These are phyloP conservation scores for Drosophila ambigua DNA, from an alignment of 1,140 invertebrate species.

Conservation along the genomic window DNA sequence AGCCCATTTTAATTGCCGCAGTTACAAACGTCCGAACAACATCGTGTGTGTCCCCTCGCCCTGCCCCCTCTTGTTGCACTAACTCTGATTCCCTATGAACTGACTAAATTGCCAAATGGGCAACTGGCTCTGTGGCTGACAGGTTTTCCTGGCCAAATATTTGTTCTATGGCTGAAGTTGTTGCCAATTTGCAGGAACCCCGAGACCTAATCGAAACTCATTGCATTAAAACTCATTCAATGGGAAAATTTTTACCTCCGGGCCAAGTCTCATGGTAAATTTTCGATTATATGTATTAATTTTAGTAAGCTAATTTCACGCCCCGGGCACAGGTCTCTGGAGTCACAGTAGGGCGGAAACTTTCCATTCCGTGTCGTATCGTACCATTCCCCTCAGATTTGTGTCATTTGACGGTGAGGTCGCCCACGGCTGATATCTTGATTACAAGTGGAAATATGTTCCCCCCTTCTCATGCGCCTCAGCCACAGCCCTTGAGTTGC, in stretches of 20 bases:
- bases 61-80: constrained; percentile 8
- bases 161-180: constrained; percentile 54
- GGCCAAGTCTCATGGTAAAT: constrained; percentile 41
- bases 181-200: constrained; percentile 41
- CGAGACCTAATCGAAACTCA: constrained; percentile 30
- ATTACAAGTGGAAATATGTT: constrained; percentile 75
- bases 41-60: constrained; percentile 40
- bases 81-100: constrained; percentile 47
- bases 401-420: constrained; percentile 47
- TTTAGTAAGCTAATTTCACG: constrained; percentile 66
- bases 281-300: constrained; percentile 55
- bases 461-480: background rate
- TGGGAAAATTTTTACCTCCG: constrained; percentile 29
- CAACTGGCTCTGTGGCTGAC: constrained; percentile 26
- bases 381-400: constrained; percentile 36
- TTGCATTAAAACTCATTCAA: constrained; percentile 28
- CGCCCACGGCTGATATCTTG: constrained; percentile 70
- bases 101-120: constrained; percentile 61
- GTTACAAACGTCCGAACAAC: constrained; percentile 64
- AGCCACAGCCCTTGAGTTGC: constrained; percentile 14
- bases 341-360: constrained; percentile 21
- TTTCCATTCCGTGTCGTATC: constrained; percentile 5
- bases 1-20: constrained; percentile 67
- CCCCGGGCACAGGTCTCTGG: constrained; percentile 1
- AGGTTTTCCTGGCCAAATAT: constrained; percentile 46